phyloP scores from a whole-genome alignment of 1,140 invertebrate genomes.

The Drosophila biarmipes region DNA sequence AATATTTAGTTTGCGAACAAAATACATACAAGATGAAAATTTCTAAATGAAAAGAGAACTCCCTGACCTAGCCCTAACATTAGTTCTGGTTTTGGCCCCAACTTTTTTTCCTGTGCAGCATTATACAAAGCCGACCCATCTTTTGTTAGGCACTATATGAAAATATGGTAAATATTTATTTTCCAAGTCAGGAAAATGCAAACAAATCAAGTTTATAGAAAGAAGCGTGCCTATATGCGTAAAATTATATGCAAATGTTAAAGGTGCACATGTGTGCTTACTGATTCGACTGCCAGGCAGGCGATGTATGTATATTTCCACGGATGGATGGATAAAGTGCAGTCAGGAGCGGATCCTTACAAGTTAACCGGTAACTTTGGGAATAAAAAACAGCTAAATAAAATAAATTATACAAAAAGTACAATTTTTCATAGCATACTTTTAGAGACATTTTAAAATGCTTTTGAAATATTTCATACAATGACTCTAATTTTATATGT shows the following conservation, averaged over 20 bases:
- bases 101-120: neutral
- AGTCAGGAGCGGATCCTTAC: neutral
- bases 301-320: constrained; percentile 4
- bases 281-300: constrained; percentile 7
- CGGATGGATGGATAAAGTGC: constrained; percentile 6
- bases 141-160: neutral
- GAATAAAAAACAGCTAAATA: too few relatives aligned
- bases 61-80: too few relatives aligned
- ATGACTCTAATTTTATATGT: too few relatives aligned
- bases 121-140: neutral
- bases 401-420: neutral
- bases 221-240: constrained; percentile 1
- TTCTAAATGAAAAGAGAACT: too few relatives aligned
- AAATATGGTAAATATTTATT: constrained; percentile 25
- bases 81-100: neutral
- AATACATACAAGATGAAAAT: too few relatives aligned
- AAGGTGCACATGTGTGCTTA: constrained; percentile 16
- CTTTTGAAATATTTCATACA: neutral
- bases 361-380: neutral
- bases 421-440: neutral
- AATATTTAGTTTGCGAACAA: too few relatives aligned
- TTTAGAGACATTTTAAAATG: neutral
- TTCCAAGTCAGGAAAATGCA: constrained; percentile 46
- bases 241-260: constrained; percentile 50
- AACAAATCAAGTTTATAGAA: constrained; percentile 38